Base-by-base conservation (phyloP, 2,113 vertebrate genomes). In the Apus apus region DNA sequence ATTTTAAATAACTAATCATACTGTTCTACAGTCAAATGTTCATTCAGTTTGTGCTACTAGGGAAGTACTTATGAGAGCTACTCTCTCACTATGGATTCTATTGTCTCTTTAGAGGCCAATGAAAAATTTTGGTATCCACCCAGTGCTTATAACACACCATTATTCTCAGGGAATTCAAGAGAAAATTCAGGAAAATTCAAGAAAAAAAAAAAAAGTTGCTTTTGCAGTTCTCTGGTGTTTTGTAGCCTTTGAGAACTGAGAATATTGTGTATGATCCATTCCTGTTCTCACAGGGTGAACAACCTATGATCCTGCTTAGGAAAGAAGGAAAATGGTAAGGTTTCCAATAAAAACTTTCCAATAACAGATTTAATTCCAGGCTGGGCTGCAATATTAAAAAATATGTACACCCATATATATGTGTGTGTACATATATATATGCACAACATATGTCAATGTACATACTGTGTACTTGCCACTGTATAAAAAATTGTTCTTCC, bases 221-320 rank as follows among this genome's bases (percentile, higher is more conserved):
- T 22, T 66, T 50, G 26, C 11, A 36, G 51, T 5, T 73, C 53
- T 12, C 11, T 21, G 20, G 14, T n/a, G 27, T 54, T 72, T n/a
- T 1, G 2, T 3, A 51, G 29, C 26, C 30, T 45, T 25, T 29
- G 19, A 36, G 45, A 93, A 70, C 19, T 5, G 50, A 85, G 58
- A 58, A 71, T 46, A 46, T 48, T 2, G 68, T 9, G 36, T 3
- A 21, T 0, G 0, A 45, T 18, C 53, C 65, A 13, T 68, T 78
- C 22, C 27, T 22, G 25, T 53, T 85, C 17, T 76, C 5, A 5
- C 20, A 51, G 3, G 7, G 27, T 85, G 36, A 74, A 36, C 22
- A 45, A 66, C 7, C 21, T 60, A 15, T 4, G 0, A 60, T 25
- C 38, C 13, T 51, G 6, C n/a, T 71, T 53, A 19, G 0, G 11